Conservation (phyloP, 2,888 invertebrate genomes). For the Platycheirus albimanus region DNA sequence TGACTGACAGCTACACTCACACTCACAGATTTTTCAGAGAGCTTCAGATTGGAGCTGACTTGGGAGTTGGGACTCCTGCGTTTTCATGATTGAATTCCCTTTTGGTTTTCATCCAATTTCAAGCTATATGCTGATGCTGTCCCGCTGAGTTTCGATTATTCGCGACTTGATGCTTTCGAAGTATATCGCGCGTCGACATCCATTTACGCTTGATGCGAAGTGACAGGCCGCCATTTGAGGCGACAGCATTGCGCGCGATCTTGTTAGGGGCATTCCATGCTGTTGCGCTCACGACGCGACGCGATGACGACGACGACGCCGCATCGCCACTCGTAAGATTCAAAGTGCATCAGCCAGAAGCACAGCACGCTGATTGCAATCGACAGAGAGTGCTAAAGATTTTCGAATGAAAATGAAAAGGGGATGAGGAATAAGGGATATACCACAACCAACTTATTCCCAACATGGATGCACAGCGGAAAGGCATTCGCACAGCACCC, state of each 20-base stretch:
- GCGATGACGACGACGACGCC: no score
- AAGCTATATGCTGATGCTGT: conserved; percentile 15
- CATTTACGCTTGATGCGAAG: conserved; percentile 72
- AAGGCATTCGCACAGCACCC: conserved; percentile 68
- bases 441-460: conserved; percentile 18
- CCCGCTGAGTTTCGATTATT: conserved; percentile 71
- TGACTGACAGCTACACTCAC: conserved; percentile 57
- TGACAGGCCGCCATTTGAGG: conserved; percentile 66
- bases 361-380: conserved; percentile 66
- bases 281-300: conserved; percentile 65
- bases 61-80: conserved; percentile 15
- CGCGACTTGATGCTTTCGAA: conserved; percentile 69
- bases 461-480: conserved; percentile 60
- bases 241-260: conserved; percentile 70
- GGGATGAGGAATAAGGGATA: no score
- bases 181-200: conserved; percentile 62
- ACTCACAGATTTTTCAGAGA: conserved; percentile 10
- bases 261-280: conserved; percentile 70
- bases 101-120: neutral
- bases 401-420: neutral
- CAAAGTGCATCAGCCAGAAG: conserved; percentile 64
- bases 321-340: conserved; percentile 42
- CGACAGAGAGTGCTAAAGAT: conserved; percentile 41
- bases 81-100: neutral
- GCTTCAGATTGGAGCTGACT: no score